Base-by-base conservation (phyloP, 2,888 invertebrate species). In the Notodonta dromedarius region DNA sequence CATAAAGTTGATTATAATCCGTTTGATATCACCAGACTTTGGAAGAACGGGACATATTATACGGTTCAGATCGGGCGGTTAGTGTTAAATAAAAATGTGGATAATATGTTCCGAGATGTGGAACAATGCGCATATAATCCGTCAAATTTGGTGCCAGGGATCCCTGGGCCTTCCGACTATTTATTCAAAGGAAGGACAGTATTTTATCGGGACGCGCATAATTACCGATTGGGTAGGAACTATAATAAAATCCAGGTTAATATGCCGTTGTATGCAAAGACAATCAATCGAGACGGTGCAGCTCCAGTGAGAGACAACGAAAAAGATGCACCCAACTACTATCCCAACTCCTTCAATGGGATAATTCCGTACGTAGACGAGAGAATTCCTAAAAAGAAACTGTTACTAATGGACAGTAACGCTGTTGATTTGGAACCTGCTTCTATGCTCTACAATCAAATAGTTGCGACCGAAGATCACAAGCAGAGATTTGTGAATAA, bases 391-490 rank as follows among this genome's bases (percentile, higher is more conserved):
- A 63, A 48, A 5, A 57, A 73, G 39, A 76, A 73, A 14, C 58
- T 81, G 13, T 16, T 69, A n/a, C 63, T 77, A 39, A 59, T 77
- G 40, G 67, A 76, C 9, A 77, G 71, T 39, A 76, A 69, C 46
- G 80, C 76, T 5, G 52, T 73, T 0, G 82, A 82, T 61, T 61
- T 82, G 12, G 63, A 70, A 48, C 98, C 98, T 87, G 94, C 95
- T 4, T 94, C 94, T n/a, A 85, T 92, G 14, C 98, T 98, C 91
- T 99, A 82, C 24, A 94, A 94, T 69, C 94, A 96, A 4, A 59
- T 79, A 46, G 57, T 80, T 97, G 82, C 95, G 98, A 76, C 96
- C 32, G 80, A 80, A 32, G 77, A 62, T 5, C 80, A 80, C 14
- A 67, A 63, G 8, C 62, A 71, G 48, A 65, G 73, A 58, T 74